phyloP scores from a whole-genome alignment of 2,888 invertebrate genomes.

The Drosophila vallismaia region DNA sequence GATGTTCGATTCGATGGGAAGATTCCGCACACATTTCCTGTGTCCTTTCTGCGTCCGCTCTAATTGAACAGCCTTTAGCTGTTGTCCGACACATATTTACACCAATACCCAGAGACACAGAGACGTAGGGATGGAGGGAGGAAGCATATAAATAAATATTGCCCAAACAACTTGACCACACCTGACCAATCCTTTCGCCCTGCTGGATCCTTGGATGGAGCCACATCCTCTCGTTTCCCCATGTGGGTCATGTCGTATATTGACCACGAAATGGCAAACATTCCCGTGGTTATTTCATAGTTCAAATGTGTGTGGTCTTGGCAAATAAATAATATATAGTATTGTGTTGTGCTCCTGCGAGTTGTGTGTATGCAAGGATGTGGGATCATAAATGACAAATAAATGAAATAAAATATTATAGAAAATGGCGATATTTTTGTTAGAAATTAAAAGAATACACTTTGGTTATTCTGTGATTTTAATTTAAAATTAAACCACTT shows the following conservation, averaged over 20 bases:
- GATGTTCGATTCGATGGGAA: conserved; percentile 15
- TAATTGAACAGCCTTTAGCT: conserved; percentile 56
- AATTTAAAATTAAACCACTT: no score
- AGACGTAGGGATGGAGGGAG: no score
- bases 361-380: conserved; percentile 5
- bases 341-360: conserved; percentile 24
- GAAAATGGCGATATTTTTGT: conserved; percentile 34
- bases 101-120: background rate
- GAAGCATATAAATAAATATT: conserved; percentile 23
- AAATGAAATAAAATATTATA: conserved; percentile 52
- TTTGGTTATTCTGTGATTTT: no score
- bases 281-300: conserved; percentile 64
- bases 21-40: background rate
- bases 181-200: conserved; percentile 32
- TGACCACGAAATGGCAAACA: conserved; percentile 72
- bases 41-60: conserved; percentile 8
- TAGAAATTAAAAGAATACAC: conserved; percentile 3
- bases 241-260: conserved; percentile 66
- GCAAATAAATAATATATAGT: conserved; percentile 67
- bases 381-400: conserved; percentile 45
- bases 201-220: conserved; percentile 6
- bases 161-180: conserved; percentile 29
- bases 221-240: conserved; percentile 31
- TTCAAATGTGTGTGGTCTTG: conserved; percentile 53
- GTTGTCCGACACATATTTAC: conserved; percentile 30